A percentile compares a stretch with the other conserved stretches of the same genome.
Conservation (phyloP, 37 sponge, comb jelly and placozoan species). For the Ianthella basta region DNA sequence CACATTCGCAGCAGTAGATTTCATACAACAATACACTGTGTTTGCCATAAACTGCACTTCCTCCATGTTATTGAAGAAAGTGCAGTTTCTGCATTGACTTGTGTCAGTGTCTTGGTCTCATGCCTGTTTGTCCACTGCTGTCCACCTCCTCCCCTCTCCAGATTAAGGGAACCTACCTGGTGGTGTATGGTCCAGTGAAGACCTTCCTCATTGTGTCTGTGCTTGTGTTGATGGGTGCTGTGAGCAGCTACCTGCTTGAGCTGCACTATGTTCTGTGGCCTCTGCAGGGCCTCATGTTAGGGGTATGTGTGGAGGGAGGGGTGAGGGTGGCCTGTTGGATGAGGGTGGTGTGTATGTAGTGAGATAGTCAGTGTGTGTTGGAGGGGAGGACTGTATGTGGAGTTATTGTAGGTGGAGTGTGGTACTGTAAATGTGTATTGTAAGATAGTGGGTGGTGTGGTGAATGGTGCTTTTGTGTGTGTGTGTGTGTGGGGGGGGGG, state of each 20-base stretch:
- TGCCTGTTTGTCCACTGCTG: background rate
- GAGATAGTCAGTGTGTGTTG: no score
- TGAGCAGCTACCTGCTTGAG: slow-evolving; percentile 45
- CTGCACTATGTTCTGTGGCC: slow-evolving; percentile 72
- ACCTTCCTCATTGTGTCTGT: slow-evolving; percentile 47
- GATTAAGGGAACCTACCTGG: slow-evolving; percentile 85
- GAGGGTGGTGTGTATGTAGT: no score
- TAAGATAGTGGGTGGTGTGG: no score
- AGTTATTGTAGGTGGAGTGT: no score
- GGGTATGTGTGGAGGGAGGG: slow-evolving; percentile 35
- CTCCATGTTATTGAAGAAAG: no score
- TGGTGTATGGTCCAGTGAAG: slow-evolving; percentile 74
- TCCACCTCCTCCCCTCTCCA: slow-evolving; percentile 10
- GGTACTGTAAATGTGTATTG: no score
- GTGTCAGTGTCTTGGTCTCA: background rate
- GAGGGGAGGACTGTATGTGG: no score
- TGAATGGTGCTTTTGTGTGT: background rate
- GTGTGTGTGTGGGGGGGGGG: background rate
- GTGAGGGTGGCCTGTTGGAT: no score
- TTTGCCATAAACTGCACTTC: no score
- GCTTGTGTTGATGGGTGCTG: slow-evolving; percentile 57
- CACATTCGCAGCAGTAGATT: no score
- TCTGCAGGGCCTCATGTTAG: slow-evolving; percentile 52
- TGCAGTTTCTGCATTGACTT: no score
- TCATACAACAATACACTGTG: no score